Percentiles rank a stretch among this genome's conserved stretches.
These are phyloP conservation scores for Cistogaster globosa DNA, from an alignment of 2,888 invertebrate genomes.

Conservation along the genomic window DNA sequence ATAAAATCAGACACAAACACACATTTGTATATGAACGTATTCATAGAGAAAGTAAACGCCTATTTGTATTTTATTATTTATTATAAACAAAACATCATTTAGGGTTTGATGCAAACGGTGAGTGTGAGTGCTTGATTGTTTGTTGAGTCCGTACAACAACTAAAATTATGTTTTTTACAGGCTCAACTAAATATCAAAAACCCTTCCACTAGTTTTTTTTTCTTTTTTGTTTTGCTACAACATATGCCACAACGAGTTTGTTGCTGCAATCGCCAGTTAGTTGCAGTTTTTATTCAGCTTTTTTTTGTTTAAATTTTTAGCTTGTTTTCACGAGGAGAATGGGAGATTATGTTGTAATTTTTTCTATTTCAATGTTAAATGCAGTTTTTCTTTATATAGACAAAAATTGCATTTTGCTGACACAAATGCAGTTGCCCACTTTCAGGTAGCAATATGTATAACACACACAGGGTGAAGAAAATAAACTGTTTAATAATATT, in stretches of 20 bases:
- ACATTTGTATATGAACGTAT: conserved; percentile 5
- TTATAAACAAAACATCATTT: conserved; percentile 62
- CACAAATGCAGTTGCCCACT: conserved; percentile 50
- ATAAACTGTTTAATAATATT: neutral
- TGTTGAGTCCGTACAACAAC: conserved; percentile 14
- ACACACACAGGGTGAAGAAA: conserved; percentile 8
- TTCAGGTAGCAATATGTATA: neutral
- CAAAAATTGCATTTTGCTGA: conserved; percentile 63
- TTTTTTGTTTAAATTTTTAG: conserved; percentile 40
- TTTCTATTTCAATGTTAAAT: conserved; percentile 58
- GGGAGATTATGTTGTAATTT: neutral
- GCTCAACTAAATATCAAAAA: conserved; percentile 61
- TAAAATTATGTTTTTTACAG: conserved; percentile 45
- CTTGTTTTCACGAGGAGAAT: neutral
- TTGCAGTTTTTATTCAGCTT: conserved; percentile 3
- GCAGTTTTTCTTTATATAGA: conserved; percentile 65
- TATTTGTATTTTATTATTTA: conserved; percentile 72
- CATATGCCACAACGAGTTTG: conserved; percentile 10
- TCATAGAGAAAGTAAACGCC: conserved; percentile 66
- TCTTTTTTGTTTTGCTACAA: neutral
- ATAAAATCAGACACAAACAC: conserved; percentile 30
- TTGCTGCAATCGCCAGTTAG: conserved; percentile 44
- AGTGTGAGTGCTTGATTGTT: conserved; percentile 3
- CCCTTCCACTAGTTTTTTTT: conserved; percentile 18
- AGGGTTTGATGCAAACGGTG: conserved; percentile 9